Conservation (phyloP, 2,113 vertebrate genomes). For the Dicerorhinus sumatrensis region DNA sequence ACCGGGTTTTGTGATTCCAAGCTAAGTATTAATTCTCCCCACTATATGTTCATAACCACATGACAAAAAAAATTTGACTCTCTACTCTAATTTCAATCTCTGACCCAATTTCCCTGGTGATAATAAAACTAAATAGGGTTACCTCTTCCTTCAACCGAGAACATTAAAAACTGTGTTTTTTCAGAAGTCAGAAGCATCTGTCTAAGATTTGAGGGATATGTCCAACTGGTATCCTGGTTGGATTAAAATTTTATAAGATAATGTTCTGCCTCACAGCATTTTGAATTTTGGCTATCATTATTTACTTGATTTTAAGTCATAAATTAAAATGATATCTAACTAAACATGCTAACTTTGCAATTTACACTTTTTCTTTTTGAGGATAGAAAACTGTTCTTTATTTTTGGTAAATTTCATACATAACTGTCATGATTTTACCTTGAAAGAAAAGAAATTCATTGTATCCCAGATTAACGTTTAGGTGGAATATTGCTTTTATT, state of each 20-base stretch:
- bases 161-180: background rate
- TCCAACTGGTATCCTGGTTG: background rate
- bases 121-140: background rate
- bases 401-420: background rate
- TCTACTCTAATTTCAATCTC: background rate
- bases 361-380: background rate
- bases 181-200: background rate
- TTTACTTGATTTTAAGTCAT: conserved; percentile 29
- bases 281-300: background rate
- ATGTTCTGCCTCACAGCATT: background rate
- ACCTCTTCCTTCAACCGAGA: background rate
- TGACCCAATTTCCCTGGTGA: background rate
- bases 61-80: background rate
- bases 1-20: background rate
- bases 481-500: background rate
- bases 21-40: background rate
- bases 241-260: background rate
- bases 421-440: conserved; percentile 26
- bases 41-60: background rate
- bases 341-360: background rate
- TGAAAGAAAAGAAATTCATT: background rate
- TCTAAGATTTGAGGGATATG: background rate
- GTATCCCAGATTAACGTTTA: background rate
- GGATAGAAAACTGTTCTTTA: background rate
- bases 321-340: background rate